Evolutionary conservation across 2,113 vertebrate species (phyloP).

Genomic region (Muntiacus reevesi): DNA sequence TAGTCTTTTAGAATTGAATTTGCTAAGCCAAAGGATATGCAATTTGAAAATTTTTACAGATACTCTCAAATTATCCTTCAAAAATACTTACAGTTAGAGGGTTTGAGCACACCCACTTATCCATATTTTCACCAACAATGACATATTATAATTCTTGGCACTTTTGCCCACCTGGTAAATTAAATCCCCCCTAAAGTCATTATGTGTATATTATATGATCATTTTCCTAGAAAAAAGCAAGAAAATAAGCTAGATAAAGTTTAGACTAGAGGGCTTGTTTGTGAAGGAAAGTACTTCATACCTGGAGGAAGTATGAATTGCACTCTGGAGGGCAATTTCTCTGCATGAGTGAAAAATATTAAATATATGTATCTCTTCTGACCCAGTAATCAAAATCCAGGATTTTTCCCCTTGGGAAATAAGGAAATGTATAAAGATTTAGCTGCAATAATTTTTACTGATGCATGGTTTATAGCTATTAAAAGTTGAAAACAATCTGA

Average conservation of each 20-base stretch:
- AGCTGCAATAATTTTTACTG: slow-evolving; percentile 1
- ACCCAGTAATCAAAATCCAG: not conserved
- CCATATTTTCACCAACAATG: not conserved
- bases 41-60: not conserved
- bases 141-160: not conserved
- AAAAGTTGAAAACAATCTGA: slow-evolving; percentile 26
- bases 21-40: not conserved
- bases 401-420: not conserved
- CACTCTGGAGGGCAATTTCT: not conserved
- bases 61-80: slow-evolving; percentile 16
- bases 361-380: not conserved
- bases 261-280: not conserved
- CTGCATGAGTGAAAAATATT: not conserved
- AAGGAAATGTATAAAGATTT: not conserved
- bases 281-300: not conserved
- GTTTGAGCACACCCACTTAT: not conserved
- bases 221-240: not conserved
- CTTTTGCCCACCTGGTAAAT: not conserved
- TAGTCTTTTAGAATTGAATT: not conserved
- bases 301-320: not conserved
- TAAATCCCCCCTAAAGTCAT: not conserved
- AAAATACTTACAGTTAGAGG: not conserved
- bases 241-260: not conserved
- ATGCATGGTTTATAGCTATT: not conserved
- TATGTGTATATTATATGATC: not conserved